Evolutionary conservation across 2,888 invertebrate genomes (phyloP).

Genomic region (Eristalis intricaria): DNA sequence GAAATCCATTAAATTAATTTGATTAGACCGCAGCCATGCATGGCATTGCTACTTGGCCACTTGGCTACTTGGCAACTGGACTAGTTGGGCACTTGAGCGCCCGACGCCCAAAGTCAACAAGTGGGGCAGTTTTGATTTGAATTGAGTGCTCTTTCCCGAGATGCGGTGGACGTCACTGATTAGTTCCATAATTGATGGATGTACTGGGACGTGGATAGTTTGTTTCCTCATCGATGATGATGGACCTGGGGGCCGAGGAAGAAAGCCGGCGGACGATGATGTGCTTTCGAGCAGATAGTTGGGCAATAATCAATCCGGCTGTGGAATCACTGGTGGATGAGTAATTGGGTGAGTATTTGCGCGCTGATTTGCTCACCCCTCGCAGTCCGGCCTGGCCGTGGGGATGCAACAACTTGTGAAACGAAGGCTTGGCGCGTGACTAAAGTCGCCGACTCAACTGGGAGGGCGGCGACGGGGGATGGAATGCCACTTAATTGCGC

Average conservation of each 20-base stretch:
- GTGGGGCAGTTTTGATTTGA: neutral
- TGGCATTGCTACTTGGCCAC: neutral
- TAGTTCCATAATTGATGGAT: slow-evolving; percentile 55
- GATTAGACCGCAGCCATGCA: slow-evolving; percentile 38
- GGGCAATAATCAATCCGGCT: slow-evolving; percentile 22
- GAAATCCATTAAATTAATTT: slow-evolving; percentile 71
- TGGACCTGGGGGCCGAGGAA: neutral
- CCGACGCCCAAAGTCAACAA: neutral
- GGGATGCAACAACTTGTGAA: neutral
- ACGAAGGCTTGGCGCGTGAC: slow-evolving; percentile 42
- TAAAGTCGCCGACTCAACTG: slow-evolving; percentile 5
- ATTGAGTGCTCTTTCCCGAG: neutral
- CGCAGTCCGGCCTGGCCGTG: neutral
- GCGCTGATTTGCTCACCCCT: slow-evolving; percentile 26
- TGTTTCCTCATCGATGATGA: slow-evolving; percentile 17
- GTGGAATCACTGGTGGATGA: slow-evolving; percentile 38
- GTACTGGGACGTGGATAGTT: slow-evolving; percentile 28
- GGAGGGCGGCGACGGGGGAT: neutral
- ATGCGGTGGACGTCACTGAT: neutral
- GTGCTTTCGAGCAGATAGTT: neutral
- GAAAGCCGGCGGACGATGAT: neutral
- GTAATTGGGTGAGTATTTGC: slow-evolving; percentile 59
- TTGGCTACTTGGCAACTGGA: slow-evolving; percentile 38
- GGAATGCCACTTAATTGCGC: slow-evolving; percentile 4
- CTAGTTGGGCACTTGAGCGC: neutral